A percentile compares a stretch with the other conserved stretches of the same genome.
Conservation (phyloP, 37 sponge, comb jelly and placozoan species). For the Amphimedon queenslandica region DNA sequence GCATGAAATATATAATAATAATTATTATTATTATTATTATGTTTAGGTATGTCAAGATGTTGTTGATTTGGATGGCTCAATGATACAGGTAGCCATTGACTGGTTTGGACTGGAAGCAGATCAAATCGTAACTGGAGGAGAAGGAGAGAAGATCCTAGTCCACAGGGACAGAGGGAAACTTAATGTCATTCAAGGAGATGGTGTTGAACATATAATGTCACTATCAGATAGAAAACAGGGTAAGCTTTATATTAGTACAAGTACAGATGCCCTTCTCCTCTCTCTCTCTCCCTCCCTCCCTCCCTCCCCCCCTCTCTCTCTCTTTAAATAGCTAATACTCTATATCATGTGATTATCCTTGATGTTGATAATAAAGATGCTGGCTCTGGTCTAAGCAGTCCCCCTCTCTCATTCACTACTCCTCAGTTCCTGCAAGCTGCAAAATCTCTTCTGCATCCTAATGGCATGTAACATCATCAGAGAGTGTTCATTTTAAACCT, state of each 20-base stretch:
- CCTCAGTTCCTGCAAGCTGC: constrained; percentile 25
- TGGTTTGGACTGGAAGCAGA: constrained; percentile 57
- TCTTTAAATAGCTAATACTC: no score
- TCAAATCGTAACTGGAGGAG: not conserved
- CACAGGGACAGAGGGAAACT: constrained; percentile 13
- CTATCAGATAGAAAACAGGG: not conserved
- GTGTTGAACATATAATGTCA: constrained; percentile 44
- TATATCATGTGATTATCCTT: constrained; percentile 54
- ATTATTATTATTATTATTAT: no score
- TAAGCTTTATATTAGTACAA: no score
- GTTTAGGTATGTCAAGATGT: constrained; percentile 66
- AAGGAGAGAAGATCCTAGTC: not conserved
- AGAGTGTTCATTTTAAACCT: no score
- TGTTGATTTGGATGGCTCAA: constrained; percentile 62
- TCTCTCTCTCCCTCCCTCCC: no score
- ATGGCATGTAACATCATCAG: constrained; percentile 17
- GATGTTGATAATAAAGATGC: constrained; percentile 77
- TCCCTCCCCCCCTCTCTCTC: no score
- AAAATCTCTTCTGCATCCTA: constrained; percentile 13
- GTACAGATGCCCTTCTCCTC: no score
- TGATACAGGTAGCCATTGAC: constrained; percentile 66
- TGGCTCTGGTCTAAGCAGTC: constrained; percentile 46
- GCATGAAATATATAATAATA: not conserved
- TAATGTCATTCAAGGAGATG: constrained; percentile 57
- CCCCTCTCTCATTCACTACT: constrained; percentile 54